phyloP scores from a whole-genome alignment of 2,113 vertebrate genomes.

The Gracilinanus agilis region DNA sequence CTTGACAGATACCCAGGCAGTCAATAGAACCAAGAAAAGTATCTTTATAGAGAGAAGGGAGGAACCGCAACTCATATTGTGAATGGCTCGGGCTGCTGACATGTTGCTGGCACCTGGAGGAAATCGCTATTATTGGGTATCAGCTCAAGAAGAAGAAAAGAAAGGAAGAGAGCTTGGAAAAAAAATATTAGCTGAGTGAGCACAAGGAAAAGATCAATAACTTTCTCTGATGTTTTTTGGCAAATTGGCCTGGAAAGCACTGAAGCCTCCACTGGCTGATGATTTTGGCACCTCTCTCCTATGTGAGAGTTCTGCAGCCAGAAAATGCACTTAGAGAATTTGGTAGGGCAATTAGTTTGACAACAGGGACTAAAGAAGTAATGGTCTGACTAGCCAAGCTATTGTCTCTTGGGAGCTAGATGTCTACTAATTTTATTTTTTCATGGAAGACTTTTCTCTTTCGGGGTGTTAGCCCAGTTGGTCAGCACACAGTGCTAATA shows the following conservation, averaged over 20 bases:
- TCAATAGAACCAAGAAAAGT: slow-evolving; percentile 57
- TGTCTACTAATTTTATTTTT: background rate
- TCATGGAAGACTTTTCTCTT: background rate
- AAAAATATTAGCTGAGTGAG: slow-evolving; percentile 78
- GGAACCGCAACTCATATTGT: background rate
- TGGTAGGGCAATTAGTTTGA: slow-evolving; percentile 81
- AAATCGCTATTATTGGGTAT: slow-evolving; percentile 68
- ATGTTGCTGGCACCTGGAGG: slow-evolving; percentile 48
- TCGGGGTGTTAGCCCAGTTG: background rate
- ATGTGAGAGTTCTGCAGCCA: slow-evolving; percentile 79
- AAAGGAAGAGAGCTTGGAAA: background rate
- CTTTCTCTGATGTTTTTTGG: slow-evolving; percentile 80
- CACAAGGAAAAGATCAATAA: slow-evolving; percentile 84
- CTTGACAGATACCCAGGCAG: slow-evolving; percentile 57
- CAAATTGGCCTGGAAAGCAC: slow-evolving; percentile 79
- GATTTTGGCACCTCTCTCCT: slow-evolving; percentile 80
- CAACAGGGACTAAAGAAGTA: slow-evolving; percentile 73
- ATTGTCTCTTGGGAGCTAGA: slow-evolving; percentile 33
- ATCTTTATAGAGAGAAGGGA: slow-evolving; percentile 42
- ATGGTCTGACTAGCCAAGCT: slow-evolving; percentile 68
- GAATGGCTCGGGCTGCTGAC: slow-evolving; percentile 53
- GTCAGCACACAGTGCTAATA: background rate
- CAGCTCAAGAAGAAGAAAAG: slow-evolving; percentile 67
- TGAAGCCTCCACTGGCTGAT: slow-evolving; percentile 80
- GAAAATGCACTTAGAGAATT: slow-evolving; percentile 81